Base-by-base conservation (phyloP, 2,888 invertebrate species). In the Stenodema calcarata region DNA sequence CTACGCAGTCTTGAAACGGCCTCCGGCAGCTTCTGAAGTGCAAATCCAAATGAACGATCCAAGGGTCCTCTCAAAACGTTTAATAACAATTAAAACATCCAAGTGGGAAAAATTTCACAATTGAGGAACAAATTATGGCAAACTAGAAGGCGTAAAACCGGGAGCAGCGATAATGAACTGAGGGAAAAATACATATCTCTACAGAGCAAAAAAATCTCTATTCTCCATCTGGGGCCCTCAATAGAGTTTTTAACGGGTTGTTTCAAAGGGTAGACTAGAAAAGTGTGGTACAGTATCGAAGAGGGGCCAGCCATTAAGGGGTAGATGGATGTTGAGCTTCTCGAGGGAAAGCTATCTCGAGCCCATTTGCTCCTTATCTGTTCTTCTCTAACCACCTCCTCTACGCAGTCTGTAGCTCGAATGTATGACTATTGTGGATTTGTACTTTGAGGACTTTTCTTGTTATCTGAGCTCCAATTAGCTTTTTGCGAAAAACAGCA, bases 321-420 rank as follows among this genome's bases (percentile, higher is more conserved):
- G 27, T 23, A 62, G 62, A 62, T 62, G 62, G 62, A 62, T 62
- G 62, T 23, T 62, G 62, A 23, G 27, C 23, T 62, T 23, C 62
- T 18, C 62, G 23, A 23, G 62, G 42, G 42, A 27, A 44, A 78
- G 78, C 41, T 78, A 78, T 78, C 78, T 42, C 78, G n/a, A 18
- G 44, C 14, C 78, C 78, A 78, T 78, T 78, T 78, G 78, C 78
- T 78, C 42, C 78, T 78, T 78, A 78, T 78, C 78, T 23, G 27
- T 62, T 62, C 62, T 23, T 11, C 62, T 23, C 62, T 18, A 23
- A 62, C 62, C 23, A 23, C 23, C 62, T 62, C 18, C 27, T 62
- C 62, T 18, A n/a, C 0, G 27, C 62, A 23, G 23, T 23, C 23
- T 62, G 18, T 62, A 62, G 23, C 62, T 23, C 11, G 62, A 62